phyloP scores from a whole-genome alignment of 2,113 vertebrate species.

The Semnornis frantzii region DNA sequence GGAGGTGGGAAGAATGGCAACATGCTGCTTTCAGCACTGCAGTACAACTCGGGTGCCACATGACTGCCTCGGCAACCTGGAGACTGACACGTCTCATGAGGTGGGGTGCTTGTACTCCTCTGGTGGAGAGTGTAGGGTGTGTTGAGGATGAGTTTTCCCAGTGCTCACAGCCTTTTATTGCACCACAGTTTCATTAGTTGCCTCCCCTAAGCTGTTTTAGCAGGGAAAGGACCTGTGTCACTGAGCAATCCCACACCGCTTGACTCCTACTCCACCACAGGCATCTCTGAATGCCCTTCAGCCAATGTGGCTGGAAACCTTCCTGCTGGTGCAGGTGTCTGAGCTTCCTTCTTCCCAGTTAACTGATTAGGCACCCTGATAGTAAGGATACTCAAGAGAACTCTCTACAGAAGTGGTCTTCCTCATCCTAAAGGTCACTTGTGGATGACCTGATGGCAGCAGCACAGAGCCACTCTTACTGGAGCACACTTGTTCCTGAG shows the following conservation, averaged over 20 bases:
- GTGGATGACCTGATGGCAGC: not conserved
- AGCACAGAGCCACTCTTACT: not conserved
- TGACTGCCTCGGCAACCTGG: not conserved
- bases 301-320: not conserved
- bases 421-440: not conserved
- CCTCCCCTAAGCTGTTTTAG: not conserved
- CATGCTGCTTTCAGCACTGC: not conserved
- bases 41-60: not conserved
- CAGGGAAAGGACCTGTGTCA: not conserved
- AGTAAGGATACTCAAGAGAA: not conserved
- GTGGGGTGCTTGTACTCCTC: not conserved
- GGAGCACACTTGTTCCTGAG: not conserved
- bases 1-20: not conserved
- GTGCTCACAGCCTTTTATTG: not conserved
- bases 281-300: not conserved
- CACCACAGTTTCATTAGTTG: not conserved
- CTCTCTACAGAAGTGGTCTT: not conserved
- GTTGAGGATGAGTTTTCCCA: not conserved
- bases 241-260: not conserved
- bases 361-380: not conserved
- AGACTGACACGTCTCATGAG: not conserved
- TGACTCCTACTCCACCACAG: not conserved
- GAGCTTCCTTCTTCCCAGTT: not conserved
- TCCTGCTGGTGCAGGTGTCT: not conserved
- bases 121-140: not conserved